Evolutionary conservation across 2,888 invertebrate genomes (phyloP).

Genomic region (Cheilosia scutellata): DNA sequence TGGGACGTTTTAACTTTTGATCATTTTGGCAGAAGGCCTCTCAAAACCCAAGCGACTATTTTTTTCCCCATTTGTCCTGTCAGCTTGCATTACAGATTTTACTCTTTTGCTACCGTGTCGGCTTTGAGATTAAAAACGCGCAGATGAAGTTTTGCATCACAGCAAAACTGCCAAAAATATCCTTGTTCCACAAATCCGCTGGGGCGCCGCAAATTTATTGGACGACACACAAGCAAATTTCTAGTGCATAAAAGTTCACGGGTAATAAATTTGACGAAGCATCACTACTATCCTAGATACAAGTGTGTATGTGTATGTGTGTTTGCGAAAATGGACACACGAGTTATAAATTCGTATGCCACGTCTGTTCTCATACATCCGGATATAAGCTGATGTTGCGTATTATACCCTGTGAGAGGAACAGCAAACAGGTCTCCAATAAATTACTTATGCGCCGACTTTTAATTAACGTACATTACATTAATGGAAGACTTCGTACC

Average conservation of each 20-base stretch:
- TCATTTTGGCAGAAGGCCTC: conserved; percentile 13
- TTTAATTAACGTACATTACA: conserved; percentile 74
- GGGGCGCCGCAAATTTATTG: conserved; percentile 67
- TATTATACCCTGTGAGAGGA: conserved; percentile 10
- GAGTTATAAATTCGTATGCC: conserved; percentile 37
- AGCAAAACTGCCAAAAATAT: conserved; percentile 72
- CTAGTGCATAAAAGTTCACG: conserved; percentile 74
- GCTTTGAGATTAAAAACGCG: conserved; percentile 69
- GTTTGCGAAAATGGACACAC: conserved; percentile 24
- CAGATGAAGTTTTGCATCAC: conserved; percentile 73
- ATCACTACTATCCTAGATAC: conserved; percentile 35
- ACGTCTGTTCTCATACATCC: conserved; percentile 17
- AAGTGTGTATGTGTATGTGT: background rate
- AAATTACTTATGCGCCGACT: conserved; percentile 75
- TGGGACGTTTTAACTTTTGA: conserved; percentile 34
- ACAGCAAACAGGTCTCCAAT: conserved; percentile 74
- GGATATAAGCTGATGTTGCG: background rate
- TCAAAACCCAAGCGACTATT: conserved; percentile 25
- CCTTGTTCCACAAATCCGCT: conserved; percentile 70
- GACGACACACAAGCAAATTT: conserved; percentile 63
- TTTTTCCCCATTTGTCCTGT: conserved; percentile 35
- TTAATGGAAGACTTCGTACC: conserved; percentile 74
- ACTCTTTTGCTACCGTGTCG: conserved; percentile 28
- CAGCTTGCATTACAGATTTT: conserved; percentile 63
- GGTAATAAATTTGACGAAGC: conserved; percentile 73